Conservation (phyloP, 2,888 invertebrate genomes). For the Leptothorax acervorum region DNA sequence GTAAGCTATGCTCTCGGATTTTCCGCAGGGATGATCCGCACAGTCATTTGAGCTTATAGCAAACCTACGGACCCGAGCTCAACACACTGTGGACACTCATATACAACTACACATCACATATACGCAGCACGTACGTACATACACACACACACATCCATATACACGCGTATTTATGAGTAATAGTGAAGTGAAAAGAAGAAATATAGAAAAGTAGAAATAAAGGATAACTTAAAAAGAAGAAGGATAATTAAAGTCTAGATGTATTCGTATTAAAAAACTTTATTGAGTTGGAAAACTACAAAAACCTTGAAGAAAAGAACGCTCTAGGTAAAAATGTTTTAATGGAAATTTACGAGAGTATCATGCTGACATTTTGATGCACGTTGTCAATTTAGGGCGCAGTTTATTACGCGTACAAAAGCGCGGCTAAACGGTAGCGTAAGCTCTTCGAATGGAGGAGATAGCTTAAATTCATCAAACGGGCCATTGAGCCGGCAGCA, state of each 20-base stretch:
- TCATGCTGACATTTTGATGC: neutral
- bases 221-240: neutral
- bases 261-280: neutral
- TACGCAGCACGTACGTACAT: neutral
- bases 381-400: slow-evolving; percentile 8
- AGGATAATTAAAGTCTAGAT: neutral
- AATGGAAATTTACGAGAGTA: slow-evolving; percentile 13
- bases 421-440: slow-evolving; percentile 19
- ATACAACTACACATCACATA: neutral
- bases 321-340: neutral
- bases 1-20: neutral
- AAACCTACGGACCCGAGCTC: neutral
- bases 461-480: slow-evolving; percentile 78
- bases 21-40: neutral
- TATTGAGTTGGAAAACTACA: neutral
- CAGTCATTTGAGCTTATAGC: neutral
- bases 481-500: slow-evolving; percentile 71
- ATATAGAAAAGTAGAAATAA: neutral
- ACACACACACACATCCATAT: neutral
- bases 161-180: neutral
- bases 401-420: slow-evolving; percentile 38
- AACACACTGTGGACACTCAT: neutral
- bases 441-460: slow-evolving; percentile 57
- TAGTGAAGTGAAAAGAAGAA: neutral
- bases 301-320: neutral